Conservation (phyloP, 1,140 invertebrate genomes). For the Maconellicoccus hirsutus region DNA sequence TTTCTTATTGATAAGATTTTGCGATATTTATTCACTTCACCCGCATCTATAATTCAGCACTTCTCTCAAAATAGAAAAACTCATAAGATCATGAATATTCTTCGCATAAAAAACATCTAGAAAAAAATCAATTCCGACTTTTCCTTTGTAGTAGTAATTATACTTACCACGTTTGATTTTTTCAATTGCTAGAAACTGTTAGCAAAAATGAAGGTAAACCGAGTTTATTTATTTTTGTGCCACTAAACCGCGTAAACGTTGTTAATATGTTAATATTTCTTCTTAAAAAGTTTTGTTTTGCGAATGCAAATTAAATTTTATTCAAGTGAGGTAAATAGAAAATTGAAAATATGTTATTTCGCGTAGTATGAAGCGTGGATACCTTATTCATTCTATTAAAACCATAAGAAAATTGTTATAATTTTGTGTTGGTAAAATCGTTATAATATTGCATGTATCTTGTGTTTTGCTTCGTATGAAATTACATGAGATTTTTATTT, state of each 20-base stretch:
- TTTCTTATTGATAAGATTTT: not conserved
- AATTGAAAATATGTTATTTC: not conserved
- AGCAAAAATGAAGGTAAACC: no score
- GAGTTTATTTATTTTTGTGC: no score
- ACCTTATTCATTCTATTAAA: not conserved
- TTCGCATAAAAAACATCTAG: no score
- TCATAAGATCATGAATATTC: no score
- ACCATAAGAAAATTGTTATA: not conserved
- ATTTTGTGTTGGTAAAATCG: not conserved
- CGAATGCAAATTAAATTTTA: slow-evolving; percentile 5
- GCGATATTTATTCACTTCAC: not conserved
- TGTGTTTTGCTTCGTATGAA: no score
- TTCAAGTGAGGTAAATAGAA: not conserved
- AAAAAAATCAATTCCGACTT: no score
- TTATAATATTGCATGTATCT: no score
- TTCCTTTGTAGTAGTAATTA: no score
- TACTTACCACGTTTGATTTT: no score
- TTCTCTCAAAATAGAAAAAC: no score
- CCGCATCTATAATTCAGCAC: not conserved
- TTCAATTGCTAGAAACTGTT: no score
- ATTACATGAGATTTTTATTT: no score
- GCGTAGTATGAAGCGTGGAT: not conserved
- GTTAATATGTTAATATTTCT: not conserved
- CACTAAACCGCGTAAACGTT: not conserved
- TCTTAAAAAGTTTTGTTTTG: not conserved